Evolutionary conservation across 2,888 invertebrate genomes (phyloP).

Genomic region (Lingula anatina): DNA sequence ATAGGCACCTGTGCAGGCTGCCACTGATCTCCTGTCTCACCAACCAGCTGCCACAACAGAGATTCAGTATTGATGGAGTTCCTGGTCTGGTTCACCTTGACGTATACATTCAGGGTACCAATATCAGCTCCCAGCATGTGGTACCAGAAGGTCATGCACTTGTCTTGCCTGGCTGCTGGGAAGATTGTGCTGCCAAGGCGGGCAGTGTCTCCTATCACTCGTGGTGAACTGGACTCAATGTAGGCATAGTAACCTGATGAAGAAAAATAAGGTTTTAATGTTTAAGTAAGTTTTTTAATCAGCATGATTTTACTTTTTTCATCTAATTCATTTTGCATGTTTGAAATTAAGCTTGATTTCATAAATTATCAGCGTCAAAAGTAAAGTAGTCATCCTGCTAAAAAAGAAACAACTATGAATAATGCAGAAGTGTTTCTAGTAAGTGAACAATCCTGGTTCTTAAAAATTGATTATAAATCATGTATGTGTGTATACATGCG

Average conservation of each 20-base stretch:
- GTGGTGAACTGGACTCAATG: slow-evolving; percentile 29
- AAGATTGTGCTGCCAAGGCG: slow-evolving; percentile 20
- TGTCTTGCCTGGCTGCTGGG: slow-evolving; percentile 3
- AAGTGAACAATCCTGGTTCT: too few relatives aligned
- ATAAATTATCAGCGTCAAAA: too few relatives aligned
- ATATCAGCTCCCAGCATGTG: slow-evolving; percentile 34
- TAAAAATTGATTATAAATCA: too few relatives aligned
- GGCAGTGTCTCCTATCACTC: slow-evolving; percentile 18
- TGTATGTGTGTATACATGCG: too few relatives aligned
- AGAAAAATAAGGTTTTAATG: too few relatives aligned
- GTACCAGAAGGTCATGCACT: slow-evolving; percentile 42
- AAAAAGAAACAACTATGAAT: too few relatives aligned
- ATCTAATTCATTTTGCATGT: too few relatives aligned
- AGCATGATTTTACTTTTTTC: too few relatives aligned
- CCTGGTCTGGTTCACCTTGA: slow-evolving; percentile 4
- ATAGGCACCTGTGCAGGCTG: neutral
- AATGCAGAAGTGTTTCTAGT: too few relatives aligned
- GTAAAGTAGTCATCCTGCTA: too few relatives aligned
- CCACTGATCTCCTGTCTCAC: slow-evolving; percentile 18
- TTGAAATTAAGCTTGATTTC: too few relatives aligned
- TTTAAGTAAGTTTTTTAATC: too few relatives aligned
- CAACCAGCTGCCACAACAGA: slow-evolving; percentile 29
- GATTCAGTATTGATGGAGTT: slow-evolving; percentile 12
- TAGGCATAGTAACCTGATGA: slow-evolving; percentile 29
- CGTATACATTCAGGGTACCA: slow-evolving; percentile 29